A percentile compares a stretch with the other conserved stretches of the same genome.
phyloP scores from a whole-genome alignment of 2,113 vertebrate genomes.

The Psammodynastes pulverulentus region DNA sequence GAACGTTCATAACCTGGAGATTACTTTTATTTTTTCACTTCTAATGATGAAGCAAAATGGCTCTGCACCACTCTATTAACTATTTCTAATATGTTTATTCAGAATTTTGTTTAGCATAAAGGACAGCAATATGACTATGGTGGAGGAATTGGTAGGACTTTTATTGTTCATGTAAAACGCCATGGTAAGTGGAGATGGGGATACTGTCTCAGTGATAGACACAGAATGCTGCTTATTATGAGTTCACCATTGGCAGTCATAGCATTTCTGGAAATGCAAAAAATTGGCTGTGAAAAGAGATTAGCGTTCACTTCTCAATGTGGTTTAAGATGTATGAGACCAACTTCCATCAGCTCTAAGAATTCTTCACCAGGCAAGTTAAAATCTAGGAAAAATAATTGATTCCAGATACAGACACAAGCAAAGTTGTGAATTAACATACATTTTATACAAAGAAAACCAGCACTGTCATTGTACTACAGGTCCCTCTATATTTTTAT shows the following conservation, averaged over 20 bases:
- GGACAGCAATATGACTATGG: neutral
- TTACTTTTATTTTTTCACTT: neutral
- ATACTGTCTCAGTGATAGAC: neutral
- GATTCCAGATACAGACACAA: neutral
- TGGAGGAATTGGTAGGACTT: neutral
- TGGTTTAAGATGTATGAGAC: neutral
- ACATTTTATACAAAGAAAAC: neutral
- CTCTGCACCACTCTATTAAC: neutral
- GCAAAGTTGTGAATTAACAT: neutral
- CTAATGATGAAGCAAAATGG: neutral
- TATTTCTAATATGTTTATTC: neutral
- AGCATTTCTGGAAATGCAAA: neutral
- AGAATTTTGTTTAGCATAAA: neutral
- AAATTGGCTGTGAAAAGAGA: neutral
- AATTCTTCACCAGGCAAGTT: neutral
- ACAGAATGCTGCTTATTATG: neutral
- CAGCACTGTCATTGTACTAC: neutral
- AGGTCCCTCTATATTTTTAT: neutral
- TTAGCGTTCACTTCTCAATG: neutral
- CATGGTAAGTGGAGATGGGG: fast-evolving
- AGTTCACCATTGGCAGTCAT: neutral
- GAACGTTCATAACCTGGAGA: no score
- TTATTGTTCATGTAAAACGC: neutral
- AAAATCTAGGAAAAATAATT: neutral
- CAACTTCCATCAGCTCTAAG: neutral